A percentile compares a stretch with the other conserved stretches of the same genome.
Conservation (phyloP, 2,113 vertebrate species). For the Irena cyanogastra region DNA sequence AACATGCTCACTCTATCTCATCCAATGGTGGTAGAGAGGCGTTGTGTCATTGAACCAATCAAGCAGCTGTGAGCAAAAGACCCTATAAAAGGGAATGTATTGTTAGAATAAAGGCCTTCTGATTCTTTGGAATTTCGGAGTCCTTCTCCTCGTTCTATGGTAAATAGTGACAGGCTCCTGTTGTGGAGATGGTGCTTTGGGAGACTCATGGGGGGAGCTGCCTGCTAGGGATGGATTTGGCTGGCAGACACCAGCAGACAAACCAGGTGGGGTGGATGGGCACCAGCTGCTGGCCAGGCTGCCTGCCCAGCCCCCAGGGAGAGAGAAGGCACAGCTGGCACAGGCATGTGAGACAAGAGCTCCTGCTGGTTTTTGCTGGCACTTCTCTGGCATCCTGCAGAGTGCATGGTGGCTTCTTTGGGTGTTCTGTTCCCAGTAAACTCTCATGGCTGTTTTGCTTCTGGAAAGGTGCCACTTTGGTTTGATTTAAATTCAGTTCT, state of each 20-base stretch:
- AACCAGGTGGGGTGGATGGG: background rate
- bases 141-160: no score
- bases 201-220: background rate
- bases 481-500: background rate
- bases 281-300: background rate
- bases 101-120: no score
- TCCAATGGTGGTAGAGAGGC: no score
- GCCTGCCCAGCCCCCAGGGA: background rate
- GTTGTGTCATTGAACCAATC: no score
- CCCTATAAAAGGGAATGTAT: no score
- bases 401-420: background rate
- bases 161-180: no score
- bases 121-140: no score
- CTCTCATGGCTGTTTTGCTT: background rate
- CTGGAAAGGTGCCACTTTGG: background rate
- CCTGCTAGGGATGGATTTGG: background rate
- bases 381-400: background rate
- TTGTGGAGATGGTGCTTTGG: background rate
- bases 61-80: no score
- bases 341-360: background rate
- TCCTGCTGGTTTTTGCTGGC: background rate
- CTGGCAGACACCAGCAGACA: background rate
- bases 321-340: background rate
- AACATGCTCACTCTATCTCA: no score
- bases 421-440: background rate